Conservation (phyloP, 2,797 vertebrate species). For the Apogon hyalosoma region DNA sequence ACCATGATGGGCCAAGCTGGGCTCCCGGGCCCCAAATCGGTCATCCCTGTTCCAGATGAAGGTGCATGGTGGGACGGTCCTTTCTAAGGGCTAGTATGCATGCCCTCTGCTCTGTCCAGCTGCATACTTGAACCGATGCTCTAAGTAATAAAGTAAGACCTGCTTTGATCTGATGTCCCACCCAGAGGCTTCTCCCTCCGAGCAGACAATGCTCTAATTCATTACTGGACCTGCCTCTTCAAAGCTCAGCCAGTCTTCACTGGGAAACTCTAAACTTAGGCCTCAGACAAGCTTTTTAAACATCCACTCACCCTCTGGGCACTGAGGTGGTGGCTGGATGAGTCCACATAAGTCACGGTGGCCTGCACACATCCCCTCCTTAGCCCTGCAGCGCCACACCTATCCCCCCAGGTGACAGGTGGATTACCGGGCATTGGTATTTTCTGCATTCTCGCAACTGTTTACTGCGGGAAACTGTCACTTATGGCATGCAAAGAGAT, state of each 20-base stretch:
- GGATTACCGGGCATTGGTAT: slow-evolving; percentile 73
- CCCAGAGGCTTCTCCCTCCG: slow-evolving; percentile 76
- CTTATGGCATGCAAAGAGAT: not conserved
- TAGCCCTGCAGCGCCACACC: slow-evolving; percentile 77
- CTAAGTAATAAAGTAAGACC: slow-evolving; percentile 80
- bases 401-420: slow-evolving; percentile 76
- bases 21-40: too few species aligned
- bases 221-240: slow-evolving; percentile 82
- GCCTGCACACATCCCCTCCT: slow-evolving; percentile 75
- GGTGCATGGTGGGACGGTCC: slow-evolving; percentile 15
- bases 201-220: slow-evolving; percentile 81
- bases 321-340: slow-evolving; percentile 79
- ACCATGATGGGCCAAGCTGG: too few species aligned
- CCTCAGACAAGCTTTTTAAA: slow-evolving; percentile 77
- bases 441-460: slow-evolving; percentile 63
- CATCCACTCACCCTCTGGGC: slow-evolving; percentile 76
- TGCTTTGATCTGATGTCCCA: slow-evolving; percentile 84
- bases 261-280: slow-evolving; percentile 80
- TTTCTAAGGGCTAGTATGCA: slow-evolving; percentile 66
- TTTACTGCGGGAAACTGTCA: slow-evolving; percentile 57
- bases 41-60: not conserved
- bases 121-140: slow-evolving; percentile 78
- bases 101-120: slow-evolving; percentile 72
- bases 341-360: slow-evolving; percentile 82
- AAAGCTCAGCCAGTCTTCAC: slow-evolving; percentile 73